Conservation (phyloP, 2,113 vertebrate species). For the Perca flavescens region DNA sequence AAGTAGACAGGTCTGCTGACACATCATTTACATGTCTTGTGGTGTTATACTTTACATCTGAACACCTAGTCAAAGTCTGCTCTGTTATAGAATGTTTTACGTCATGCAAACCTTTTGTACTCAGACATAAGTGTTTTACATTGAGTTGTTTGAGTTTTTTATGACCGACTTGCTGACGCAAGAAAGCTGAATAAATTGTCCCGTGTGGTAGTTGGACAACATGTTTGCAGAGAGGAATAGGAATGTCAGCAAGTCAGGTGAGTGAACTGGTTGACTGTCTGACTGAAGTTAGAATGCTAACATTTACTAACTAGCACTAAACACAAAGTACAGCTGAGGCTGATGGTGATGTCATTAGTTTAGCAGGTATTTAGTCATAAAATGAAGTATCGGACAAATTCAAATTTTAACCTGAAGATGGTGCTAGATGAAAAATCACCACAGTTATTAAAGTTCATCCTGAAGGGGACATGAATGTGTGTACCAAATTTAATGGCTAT, state of each 20-base stretch:
- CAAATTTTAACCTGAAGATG: not conserved
- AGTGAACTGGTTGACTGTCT: not conserved
- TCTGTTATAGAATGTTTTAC: not conserved
- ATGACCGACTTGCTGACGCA: constrained; percentile 30
- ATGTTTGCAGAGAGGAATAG: constrained; percentile 3
- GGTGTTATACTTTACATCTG: not conserved
- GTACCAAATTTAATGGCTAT: not conserved
- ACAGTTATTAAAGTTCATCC: not conserved
- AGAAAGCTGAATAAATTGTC: constrained; percentile 5
- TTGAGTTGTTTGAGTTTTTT: not conserved
- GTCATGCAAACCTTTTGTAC: not conserved
- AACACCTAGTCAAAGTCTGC: constrained; percentile 34
- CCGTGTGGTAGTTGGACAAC: not conserved
- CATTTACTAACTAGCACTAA: not conserved
- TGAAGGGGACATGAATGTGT: not conserved
- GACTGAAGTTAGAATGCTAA: not conserved
- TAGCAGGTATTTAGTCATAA: not conserved
- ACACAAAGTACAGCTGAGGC: not conserved
- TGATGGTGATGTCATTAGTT: not conserved
- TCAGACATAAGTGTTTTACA: constrained; percentile 12
- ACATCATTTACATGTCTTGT: not conserved
- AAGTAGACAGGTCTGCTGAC: not conserved
- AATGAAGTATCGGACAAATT: not conserved
- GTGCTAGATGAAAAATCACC: not conserved
- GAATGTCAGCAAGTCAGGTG: not conserved